These are phyloP conservation scores for Pteropus alecto DNA, from an alignment of 2,113 vertebrate species.

Conservation along the genomic window DNA sequence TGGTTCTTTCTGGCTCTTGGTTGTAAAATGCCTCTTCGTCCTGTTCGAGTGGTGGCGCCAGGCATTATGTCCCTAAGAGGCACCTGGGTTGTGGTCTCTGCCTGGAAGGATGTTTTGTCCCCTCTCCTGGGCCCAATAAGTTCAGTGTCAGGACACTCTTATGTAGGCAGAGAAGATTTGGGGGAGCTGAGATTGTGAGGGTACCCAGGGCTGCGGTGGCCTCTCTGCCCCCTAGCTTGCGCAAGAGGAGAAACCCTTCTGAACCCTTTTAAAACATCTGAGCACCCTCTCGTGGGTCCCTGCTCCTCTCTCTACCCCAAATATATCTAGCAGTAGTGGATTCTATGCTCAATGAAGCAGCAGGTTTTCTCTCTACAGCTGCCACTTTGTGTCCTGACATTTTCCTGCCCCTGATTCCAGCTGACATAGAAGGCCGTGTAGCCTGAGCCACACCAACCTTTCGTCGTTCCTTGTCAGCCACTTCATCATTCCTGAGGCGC, in stretches of 20 bases:
- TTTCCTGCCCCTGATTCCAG: background rate
- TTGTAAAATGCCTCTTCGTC: background rate
- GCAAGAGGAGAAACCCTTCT: background rate
- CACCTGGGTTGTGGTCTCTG: background rate
- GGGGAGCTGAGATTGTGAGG: background rate
- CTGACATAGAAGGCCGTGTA: accelerated
- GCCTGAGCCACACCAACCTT: background rate
- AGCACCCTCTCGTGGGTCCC: background rate
- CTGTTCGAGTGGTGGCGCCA: background rate
- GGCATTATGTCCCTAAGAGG: background rate
- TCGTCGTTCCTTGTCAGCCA: background rate
- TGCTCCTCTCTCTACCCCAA: background rate
- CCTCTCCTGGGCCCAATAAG: background rate
- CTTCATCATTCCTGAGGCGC: background rate
- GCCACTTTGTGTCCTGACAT: background rate
- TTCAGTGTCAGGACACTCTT: background rate
- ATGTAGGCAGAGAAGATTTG: background rate
- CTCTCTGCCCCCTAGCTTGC: background rate
- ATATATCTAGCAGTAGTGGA: no score
- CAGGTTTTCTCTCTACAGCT: background rate
- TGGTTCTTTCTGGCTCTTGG: background rate
- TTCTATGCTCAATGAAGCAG: no score
- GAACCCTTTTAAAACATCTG: background rate
- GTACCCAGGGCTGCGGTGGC: accelerated
- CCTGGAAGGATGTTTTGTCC: background rate